Evolutionary conservation across 1,140 invertebrate species (phyloP).

Genomic region (Achatina immaculata): DNA sequence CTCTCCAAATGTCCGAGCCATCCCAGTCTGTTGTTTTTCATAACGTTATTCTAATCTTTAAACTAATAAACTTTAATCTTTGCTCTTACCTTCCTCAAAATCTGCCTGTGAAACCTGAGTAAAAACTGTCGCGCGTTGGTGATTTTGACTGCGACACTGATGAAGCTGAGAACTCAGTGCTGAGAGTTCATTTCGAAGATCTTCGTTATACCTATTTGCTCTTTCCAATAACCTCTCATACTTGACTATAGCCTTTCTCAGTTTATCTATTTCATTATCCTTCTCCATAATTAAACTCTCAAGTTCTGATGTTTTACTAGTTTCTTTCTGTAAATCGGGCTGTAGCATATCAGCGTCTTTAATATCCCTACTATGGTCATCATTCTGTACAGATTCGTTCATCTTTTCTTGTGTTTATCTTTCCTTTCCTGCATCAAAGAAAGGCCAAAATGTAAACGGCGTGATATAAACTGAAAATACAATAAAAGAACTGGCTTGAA

Average conservation of each 20-base stretch:
- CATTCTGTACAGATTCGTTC: background rate
- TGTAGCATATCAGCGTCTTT: background rate
- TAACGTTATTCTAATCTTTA: too few species aligned
- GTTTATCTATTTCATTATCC: constrained; percentile 6
- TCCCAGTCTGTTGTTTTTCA: too few species aligned
- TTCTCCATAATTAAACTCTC: background rate
- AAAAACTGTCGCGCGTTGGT: background rate
- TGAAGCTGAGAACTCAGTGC: constrained; percentile 7
- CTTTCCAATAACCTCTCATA: constrained; percentile 11
- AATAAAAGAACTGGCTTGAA: too few species aligned
- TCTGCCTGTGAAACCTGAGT: background rate
- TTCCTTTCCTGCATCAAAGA: background rate
- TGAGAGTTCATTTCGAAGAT: constrained; percentile 14
- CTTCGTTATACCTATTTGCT: constrained; percentile 21
- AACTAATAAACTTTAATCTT: too few species aligned
- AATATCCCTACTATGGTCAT: background rate
- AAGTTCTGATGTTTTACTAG: background rate
- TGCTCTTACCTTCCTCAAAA: background rate
- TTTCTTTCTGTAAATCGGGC: background rate
- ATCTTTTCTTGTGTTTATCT: background rate
- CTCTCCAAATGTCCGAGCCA: too few species aligned
- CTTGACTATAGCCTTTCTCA: background rate
- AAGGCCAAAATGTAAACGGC: background rate
- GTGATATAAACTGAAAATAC: background rate
- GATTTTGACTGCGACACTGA: background rate